Evolutionary conservation across 2,888 invertebrate genomes (phyloP), one percentile per base, ranked within the genome.

Genomic region (Drosophila planitibia): DNA sequence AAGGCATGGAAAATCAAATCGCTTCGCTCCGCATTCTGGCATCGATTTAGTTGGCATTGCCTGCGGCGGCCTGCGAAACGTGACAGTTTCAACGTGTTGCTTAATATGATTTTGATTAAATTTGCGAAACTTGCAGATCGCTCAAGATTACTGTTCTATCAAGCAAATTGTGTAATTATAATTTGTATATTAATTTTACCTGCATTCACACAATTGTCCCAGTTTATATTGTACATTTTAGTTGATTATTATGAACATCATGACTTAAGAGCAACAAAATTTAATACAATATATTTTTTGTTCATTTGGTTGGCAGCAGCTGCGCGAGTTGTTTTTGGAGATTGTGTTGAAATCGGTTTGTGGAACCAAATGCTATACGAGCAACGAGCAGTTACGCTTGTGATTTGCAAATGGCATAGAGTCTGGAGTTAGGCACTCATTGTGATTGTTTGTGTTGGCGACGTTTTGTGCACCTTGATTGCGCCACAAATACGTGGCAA

Each of bases 401-500:
- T 61, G 75, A 74, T 74, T 74, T 59, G 54, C 70, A 62, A 62
- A 74, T 58, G 47, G 49, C 53, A 28, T 49, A 49, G 49, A 61
- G 22, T 44, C 37, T 39, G 30, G 28, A 28, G 51, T 55, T 55
- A 16, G 47, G 57, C 57, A 39, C 39, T 44, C 53, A 52, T 44
- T 72, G 53, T 37, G 53, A 62, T 68, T 73, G 70, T 77, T 77
- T 81, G 79, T 62, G 70, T 62, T 62, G 52, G 69, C 54, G 62
- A 70, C 70, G 74, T 70, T 77, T 68, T 76, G 79, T 76, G 85
- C 70, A 70, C 68, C 83, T 74, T 85, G 85, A 85, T 83, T 83
- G 83, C 69, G 83, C 81, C 81, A 70, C 81, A 85, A 81, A 83
- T 81, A 77, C 83, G 86, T 81, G 81, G 67, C 55, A 47, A 25